These are phyloP conservation scores for Aegithalos caudatus DNA, from an alignment of 2,113 vertebrate genomes.

Conservation along the genomic window DNA sequence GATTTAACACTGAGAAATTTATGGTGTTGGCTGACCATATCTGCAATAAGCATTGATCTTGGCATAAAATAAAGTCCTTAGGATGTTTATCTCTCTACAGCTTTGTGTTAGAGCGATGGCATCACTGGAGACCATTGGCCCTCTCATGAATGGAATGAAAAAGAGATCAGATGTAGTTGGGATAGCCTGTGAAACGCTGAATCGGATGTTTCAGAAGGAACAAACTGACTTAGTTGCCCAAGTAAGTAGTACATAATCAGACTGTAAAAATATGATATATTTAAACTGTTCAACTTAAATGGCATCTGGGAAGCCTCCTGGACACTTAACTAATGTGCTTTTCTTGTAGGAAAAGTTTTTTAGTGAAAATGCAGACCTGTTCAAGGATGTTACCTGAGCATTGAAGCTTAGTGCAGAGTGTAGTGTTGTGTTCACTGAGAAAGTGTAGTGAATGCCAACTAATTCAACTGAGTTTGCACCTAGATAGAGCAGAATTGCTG, in stretches of 20 bases:
- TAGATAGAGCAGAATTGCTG: not conserved
- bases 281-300: not conserved
- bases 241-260: constrained; percentile 66
- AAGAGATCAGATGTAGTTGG: constrained; percentile 86
- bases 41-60: not conserved
- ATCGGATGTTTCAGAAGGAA: constrained; percentile 98
- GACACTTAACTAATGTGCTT: not conserved
- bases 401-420: not conserved
- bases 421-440: not conserved
- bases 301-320: not conserved
- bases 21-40: not conserved
- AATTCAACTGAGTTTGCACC: not conserved
- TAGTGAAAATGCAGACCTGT: not conserved
- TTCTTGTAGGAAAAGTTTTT: not conserved
- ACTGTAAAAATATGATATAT: not conserved
- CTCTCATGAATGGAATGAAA: constrained; percentile 94
- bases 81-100: constrained; percentile 57
- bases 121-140: constrained; percentile 89
- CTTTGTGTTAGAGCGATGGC: constrained; percentile 96
- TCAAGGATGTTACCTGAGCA: not conserved
- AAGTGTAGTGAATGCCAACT: not conserved
- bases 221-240: constrained; percentile 95
- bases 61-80: not conserved
- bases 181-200: constrained; percentile 93
- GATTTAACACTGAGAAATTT: not conserved